These are phyloP conservation scores for Sclerurus mexicanus DNA, from an alignment of 2,113 vertebrate genomes.

Conservation along the genomic window DNA sequence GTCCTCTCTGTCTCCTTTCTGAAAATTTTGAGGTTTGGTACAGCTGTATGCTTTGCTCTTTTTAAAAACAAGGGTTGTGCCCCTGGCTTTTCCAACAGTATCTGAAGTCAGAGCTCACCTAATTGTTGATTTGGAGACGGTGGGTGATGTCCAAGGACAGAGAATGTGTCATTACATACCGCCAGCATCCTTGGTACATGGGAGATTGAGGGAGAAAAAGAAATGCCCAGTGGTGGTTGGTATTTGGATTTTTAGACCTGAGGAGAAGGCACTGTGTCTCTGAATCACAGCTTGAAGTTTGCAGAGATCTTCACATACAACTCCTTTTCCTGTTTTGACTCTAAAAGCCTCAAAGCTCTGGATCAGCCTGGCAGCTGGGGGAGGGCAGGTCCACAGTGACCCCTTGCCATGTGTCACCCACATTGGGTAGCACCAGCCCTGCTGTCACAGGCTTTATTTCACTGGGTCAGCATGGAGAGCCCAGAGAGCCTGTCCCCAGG, in stretches of 20 bases:
- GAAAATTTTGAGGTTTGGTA: neutral
- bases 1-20: neutral
- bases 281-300: neutral
- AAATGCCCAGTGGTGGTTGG: neutral
- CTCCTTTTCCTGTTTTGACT: neutral
- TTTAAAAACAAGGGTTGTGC: neutral
- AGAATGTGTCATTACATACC: neutral
- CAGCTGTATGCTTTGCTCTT: neutral
- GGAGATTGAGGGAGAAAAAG: neutral
- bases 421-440: neutral
- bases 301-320: neutral
- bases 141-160: neutral
- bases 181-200: neutral
- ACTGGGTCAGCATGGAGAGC: neutral
- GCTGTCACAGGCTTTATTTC: neutral
- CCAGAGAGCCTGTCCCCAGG: no score
- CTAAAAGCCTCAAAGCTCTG: neutral
- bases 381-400: neutral
- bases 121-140: neutral
- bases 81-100: neutral
- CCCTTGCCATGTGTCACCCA: neutral
- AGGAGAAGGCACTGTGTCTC: neutral
- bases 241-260: neutral
- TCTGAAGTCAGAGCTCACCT: neutral
- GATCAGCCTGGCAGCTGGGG: neutral